Percentiles rank a stretch among this genome's conserved stretches.
Evolutionary conservation across 2,797 vertebrate species (phyloP).

Genomic region (Oreortyx pictus): DNA sequence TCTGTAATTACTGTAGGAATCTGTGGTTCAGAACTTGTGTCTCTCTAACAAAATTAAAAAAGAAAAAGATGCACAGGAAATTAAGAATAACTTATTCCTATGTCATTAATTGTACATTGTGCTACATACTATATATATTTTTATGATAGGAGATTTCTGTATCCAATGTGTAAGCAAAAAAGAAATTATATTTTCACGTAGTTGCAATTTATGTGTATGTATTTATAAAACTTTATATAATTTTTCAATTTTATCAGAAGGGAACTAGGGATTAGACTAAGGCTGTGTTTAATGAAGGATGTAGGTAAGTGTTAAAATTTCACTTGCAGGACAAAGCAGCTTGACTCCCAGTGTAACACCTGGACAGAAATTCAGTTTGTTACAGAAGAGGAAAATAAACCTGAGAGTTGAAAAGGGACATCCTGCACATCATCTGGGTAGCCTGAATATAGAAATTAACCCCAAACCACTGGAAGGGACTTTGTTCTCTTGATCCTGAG

Average conservation of each 20-base stretch:
- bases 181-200: not conserved
- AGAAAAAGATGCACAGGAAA: not conserved
- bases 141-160: not conserved
- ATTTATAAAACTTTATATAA: slow-evolving; percentile 1
- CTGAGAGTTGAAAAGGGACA: fast-evolving
- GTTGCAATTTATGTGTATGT: not conserved
- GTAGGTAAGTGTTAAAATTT: not conserved
- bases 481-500: not conserved
- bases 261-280: not conserved
- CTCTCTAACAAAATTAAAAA: not conserved
- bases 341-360: not conserved
- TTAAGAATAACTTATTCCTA: not conserved
- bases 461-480: fast-evolving
- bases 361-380: not conserved
- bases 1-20: slow-evolving; percentile 2
- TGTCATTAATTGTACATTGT: not conserved
- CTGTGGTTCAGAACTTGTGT: not conserved
- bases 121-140: not conserved
- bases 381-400: not conserved
- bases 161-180: not conserved
- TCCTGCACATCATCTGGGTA: not conserved
- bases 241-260: not conserved
- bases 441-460: not conserved
- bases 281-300: not conserved
- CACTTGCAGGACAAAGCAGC: not conserved